Conservation (phyloP, 2,888 invertebrate species). For the Tetropium fuscum region DNA sequence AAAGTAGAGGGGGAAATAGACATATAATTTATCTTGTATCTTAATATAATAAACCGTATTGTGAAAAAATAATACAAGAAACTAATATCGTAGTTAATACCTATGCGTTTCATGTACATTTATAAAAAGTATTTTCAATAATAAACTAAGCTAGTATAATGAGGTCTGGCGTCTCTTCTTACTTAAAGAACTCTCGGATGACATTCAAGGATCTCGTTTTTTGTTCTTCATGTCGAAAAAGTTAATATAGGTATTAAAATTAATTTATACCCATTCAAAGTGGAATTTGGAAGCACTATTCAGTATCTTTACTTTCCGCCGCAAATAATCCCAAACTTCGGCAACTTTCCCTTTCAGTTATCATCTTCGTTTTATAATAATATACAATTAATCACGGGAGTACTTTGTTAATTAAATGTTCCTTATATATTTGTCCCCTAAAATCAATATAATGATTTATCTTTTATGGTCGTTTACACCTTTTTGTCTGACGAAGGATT, state of each 20-base stretch:
- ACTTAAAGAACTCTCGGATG: not conserved
- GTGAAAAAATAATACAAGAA: no score
- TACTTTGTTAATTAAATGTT: slow-evolving; percentile 24
- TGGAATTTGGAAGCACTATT: slow-evolving; percentile 27
- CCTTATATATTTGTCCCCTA: slow-evolving; percentile 9
- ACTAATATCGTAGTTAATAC: no score
- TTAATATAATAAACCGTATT: no score
- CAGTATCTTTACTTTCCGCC: slow-evolving; percentile 18
- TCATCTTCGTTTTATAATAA: slow-evolving; percentile 17
- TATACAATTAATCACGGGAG: slow-evolving; percentile 24
- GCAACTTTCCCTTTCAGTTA: slow-evolving; percentile 21
- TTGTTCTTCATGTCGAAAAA: slow-evolving; percentile 1
- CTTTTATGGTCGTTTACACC: no score
- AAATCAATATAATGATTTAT: slow-evolving; percentile 5
- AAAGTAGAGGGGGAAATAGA: no score
- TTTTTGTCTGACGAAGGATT: no score
- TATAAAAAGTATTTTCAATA: no score
- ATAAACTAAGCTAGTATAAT: no score
- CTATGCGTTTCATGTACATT: no score
- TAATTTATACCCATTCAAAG: slow-evolving; percentile 29
- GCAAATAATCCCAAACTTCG: slow-evolving; percentile 16
- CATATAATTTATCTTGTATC: no score
- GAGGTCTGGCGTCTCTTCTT: no score
- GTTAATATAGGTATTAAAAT: slow-evolving; percentile 15
- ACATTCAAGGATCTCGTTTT: not conserved